Percentiles rank a stretch among this genome's conserved stretches.
Evolutionary conservation across 2,888 invertebrate species (phyloP).

Genomic region (Habroteleia sp.): DNA sequence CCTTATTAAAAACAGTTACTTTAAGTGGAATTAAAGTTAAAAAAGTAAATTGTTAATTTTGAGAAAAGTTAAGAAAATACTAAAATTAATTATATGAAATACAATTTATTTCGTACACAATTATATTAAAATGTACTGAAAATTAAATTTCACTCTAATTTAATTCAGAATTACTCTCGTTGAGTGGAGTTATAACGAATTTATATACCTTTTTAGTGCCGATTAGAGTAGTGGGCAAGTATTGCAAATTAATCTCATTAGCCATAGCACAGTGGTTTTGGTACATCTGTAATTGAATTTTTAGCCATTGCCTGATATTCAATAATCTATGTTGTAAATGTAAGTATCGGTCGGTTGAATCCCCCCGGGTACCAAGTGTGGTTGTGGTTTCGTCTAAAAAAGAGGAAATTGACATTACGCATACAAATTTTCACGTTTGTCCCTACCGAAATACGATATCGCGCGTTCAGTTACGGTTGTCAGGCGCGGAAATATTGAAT

Average conservation of each 20-base stretch:
- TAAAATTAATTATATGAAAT: too few relatives aligned
- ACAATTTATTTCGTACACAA: too few relatives aligned
- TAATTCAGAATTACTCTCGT: too few relatives aligned
- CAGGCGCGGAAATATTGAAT: conserved; percentile 62
- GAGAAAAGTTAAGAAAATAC: too few relatives aligned
- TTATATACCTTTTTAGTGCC: conserved; percentile 44
- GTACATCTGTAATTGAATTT: conserved; percentile 51
- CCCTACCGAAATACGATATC: conserved; percentile 36
- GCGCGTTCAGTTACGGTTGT: conserved; percentile 37
- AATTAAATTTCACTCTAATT: too few relatives aligned
- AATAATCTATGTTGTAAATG: conserved; percentile 40
- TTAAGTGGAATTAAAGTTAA: too few relatives aligned
- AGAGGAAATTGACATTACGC: conserved; percentile 17
- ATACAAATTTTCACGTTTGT: conserved; percentile 30
- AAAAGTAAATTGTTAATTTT: too few relatives aligned
- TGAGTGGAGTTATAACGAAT: too few relatives aligned
- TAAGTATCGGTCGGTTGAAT: conserved; percentile 10
- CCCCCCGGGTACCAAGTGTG: neutral
- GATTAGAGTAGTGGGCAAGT: conserved; percentile 43
- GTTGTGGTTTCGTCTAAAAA: conserved; percentile 32
- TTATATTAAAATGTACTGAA: too few relatives aligned
- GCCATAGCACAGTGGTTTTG: conserved; percentile 39
- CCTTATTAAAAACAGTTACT: too few relatives aligned
- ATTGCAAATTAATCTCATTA: conserved; percentile 42
- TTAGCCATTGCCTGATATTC: conserved; percentile 53